These are phyloP conservation scores for Acleris cristana DNA, from an alignment of 2,888 invertebrate genomes.

Conservation along the genomic window DNA sequence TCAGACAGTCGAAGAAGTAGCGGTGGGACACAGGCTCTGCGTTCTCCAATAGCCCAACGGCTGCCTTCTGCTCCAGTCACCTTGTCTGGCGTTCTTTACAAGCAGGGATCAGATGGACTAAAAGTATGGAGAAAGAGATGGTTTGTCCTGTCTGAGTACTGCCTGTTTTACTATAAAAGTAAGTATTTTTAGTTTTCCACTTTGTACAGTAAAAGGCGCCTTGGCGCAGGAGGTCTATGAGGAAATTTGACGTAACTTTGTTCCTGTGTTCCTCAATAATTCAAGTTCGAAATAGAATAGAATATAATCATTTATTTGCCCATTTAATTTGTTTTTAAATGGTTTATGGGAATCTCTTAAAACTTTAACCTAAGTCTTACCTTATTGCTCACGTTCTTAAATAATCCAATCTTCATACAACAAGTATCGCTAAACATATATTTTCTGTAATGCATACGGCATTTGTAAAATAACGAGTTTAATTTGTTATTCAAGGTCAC, in stretches of 20 bases:
- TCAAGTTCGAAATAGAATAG: too few species aligned
- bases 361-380: too few species aligned
- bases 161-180: conserved; percentile 97
- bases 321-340: too few species aligned
- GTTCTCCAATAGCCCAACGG: conserved; percentile 93
- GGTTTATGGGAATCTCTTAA: too few species aligned
- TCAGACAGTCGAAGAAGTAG: conserved; percentile 79
- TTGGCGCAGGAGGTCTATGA: too few species aligned
- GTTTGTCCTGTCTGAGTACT: conserved; percentile 97
- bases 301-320: too few species aligned
- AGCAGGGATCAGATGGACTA: conserved; percentile 96
- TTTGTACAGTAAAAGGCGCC: neutral
- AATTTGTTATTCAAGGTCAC: conserved; percentile 82
- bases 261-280: too few species aligned
- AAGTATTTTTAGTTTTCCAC: conserved; percentile 51
- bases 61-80: conserved; percentile 93
- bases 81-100: conserved; percentile 94
- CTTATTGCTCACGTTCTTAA: too few species aligned
- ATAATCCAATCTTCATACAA: neutral
- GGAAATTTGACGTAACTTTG: too few species aligned
- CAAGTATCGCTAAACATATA: neutral
- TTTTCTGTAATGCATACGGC: conserved; percentile 4
- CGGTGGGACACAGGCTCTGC: conserved; percentile 85
- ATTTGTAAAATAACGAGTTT: conserved; percentile 21
- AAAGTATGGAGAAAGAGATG: conserved; percentile 97